Conservation (phyloP, 2,888 invertebrate species). For the Habroteleia sp. region DNA sequence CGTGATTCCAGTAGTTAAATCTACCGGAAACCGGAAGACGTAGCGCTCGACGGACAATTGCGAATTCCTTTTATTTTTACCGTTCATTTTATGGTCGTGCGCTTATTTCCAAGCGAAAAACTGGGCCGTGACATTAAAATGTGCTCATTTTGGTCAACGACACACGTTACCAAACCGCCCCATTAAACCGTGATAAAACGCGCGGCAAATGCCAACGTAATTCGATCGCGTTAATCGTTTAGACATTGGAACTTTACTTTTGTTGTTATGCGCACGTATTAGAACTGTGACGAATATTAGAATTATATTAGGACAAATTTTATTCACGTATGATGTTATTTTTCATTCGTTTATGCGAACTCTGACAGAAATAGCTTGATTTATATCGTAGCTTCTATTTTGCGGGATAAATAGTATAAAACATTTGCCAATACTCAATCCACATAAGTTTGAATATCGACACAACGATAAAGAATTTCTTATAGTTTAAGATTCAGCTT, state of each 20-base stretch:
- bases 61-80: conserved; percentile 54
- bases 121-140: conserved; percentile 22
- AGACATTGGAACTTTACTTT: background rate
- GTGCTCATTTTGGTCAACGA: conserved; percentile 39
- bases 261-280: background rate
- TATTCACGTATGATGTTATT: too few species aligned
- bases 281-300: background rate
- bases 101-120: conserved; percentile 22
- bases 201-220: conserved; percentile 9
- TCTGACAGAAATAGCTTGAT: too few species aligned
- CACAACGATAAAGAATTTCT: too few species aligned
- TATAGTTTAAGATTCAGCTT: too few species aligned
- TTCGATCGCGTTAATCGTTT: conserved; percentile 4
- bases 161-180: conserved; percentile 9
- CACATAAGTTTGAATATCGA: too few species aligned
- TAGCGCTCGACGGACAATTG: conserved; percentile 48
- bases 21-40: conserved; percentile 60
- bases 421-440: too few species aligned
- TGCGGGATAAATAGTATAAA: too few species aligned
- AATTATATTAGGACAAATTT: too few species aligned
- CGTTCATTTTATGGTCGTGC: conserved; percentile 7
- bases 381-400: too few species aligned
- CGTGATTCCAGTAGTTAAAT: conserved; percentile 61
- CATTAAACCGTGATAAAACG: conserved; percentile 25
- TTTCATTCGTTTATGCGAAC: too few species aligned